These are phyloP conservation scores for Macroglossus sobrinus DNA, from an alignment of 2,113 vertebrate genomes.

Conservation along the genomic window DNA sequence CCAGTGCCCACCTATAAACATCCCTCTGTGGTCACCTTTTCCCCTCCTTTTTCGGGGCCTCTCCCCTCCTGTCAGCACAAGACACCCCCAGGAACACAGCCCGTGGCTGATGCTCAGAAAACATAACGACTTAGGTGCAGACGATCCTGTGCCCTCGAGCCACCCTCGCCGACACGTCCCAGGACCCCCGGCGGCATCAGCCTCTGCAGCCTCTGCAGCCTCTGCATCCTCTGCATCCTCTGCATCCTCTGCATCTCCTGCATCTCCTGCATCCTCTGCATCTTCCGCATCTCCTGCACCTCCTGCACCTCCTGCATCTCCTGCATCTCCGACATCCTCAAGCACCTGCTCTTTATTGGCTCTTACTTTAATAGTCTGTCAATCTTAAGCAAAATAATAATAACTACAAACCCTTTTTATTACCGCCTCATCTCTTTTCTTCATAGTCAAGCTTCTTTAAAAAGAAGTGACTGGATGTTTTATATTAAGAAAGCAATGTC, in stretches of 20 bases:
- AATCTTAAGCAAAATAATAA: background rate
- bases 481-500: background rate
- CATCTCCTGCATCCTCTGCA: too few relatives aligned
- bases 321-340: background rate
- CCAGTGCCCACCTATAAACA: background rate
- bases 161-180: background rate
- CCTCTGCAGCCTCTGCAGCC: too few relatives aligned
- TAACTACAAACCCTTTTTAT: background rate
- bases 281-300: too few relatives aligned
- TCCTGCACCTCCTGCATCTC: too few relatives aligned
- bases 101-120: background rate
- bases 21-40: background rate
- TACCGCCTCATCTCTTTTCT: background rate
- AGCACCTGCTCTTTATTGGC: background rate
- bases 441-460: background rate
- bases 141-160: background rate
- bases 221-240: too few relatives aligned
- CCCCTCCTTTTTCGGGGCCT: background rate
- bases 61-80: background rate
- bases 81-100: background rate
- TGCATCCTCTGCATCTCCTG: too few relatives aligned
- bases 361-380: background rate
- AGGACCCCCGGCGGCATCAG: background rate
- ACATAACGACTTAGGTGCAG: background rate
- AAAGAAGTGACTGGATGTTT: background rate